Percentiles rank a stretch among this genome's conserved stretches.
Conservation (phyloP, 2,888 invertebrate species). For the Alviniconcha strummeri region DNA sequence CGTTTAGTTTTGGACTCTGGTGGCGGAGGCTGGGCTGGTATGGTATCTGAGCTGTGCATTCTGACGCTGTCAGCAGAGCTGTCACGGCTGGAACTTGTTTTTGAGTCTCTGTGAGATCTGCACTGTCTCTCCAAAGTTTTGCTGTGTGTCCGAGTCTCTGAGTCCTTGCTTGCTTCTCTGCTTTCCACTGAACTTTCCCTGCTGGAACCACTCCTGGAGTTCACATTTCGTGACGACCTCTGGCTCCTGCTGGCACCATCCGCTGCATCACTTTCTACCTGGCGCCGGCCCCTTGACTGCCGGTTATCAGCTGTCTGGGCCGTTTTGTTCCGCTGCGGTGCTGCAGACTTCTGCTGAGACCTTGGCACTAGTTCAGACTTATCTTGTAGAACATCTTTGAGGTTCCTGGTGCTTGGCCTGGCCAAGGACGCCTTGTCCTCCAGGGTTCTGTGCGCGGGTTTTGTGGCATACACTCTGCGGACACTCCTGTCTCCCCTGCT, state of each 20-base stretch:
- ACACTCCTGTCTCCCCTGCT: neutral
- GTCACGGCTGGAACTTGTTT: conserved; percentile 24
- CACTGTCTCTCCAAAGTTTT: neutral
- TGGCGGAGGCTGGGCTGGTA: neutral
- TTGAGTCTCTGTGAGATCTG: conserved; percentile 5
- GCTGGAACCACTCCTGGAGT: conserved; percentile 20
- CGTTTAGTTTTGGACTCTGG: neutral
- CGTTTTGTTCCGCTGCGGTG: neutral
- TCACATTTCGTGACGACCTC: neutral
- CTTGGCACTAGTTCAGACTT: neutral
- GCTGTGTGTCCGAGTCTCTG: neutral
- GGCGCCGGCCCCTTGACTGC: neutral
- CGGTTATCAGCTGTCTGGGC: neutral
- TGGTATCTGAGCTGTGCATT: conserved; percentile 1
- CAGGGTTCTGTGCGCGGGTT: no score
- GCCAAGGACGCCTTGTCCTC: no score
- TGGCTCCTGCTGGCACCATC: neutral
- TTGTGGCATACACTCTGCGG: neutral
- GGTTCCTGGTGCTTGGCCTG: neutral
- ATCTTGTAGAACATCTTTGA: neutral
- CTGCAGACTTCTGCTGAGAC: neutral
- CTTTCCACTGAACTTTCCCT: conserved; percentile 22
- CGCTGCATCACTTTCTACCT: neutral
- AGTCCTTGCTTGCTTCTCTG: neutral
- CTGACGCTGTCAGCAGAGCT: conserved; percentile 27